Percentiles rank a stretch among this genome's conserved stretches.
Conservation (phyloP, 2,888 invertebrate species). For the Bombylius major region DNA sequence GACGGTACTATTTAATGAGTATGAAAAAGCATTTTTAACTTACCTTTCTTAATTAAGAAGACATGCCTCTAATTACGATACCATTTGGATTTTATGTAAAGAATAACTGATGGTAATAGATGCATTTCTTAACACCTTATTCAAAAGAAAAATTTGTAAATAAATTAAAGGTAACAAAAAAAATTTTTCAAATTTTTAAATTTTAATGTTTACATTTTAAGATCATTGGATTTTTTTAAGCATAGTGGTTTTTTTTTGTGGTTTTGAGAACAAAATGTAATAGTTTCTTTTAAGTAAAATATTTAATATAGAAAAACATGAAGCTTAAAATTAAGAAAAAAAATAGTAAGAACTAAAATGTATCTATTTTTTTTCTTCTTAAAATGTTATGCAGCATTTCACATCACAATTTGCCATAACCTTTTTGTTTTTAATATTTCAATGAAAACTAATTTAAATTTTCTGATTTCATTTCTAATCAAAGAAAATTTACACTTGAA, state of each 20-base stretch:
- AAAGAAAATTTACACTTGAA: no score
- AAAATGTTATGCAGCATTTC: no score
- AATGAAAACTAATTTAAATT: no score
- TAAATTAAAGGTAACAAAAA: background rate
- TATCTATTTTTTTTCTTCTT: no score
- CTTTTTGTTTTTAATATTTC: no score
- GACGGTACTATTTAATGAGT: no score
- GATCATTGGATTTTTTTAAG: background rate
- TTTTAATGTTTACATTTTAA: background rate
- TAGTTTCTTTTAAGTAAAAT: background rate
- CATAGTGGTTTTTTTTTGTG: background rate
- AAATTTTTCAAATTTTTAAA: background rate
- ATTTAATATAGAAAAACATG: background rate
- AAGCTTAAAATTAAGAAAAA: no score
- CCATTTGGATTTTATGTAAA: constrained; percentile 5
- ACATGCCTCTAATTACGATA: constrained; percentile 11
- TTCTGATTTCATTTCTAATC: no score
- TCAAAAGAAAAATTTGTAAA: background rate
- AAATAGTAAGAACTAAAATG: no score
- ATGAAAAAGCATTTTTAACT: background rate
- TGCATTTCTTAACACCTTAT: constrained; percentile 1
- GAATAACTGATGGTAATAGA: background rate
- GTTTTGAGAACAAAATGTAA: no score
- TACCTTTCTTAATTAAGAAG: constrained; percentile 12
- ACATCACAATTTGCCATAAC: no score